Evolutionary conservation across 2,113 vertebrate species (phyloP).

Genomic region (Forbesichthys agassizii): DNA sequence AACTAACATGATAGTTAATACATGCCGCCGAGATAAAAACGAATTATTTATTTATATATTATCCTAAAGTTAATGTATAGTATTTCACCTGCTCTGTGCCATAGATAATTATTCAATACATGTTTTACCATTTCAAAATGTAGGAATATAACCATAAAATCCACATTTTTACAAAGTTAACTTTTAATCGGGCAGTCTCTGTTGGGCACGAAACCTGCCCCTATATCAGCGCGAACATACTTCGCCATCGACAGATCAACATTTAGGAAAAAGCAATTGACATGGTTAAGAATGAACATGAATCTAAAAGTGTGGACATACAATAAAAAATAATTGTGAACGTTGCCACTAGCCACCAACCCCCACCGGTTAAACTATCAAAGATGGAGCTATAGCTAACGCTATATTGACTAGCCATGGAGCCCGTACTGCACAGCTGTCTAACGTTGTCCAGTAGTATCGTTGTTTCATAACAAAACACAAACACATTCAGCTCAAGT

Average conservation of each 20-base stretch:
- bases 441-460: background rate
- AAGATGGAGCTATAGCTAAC: constrained; percentile 30
- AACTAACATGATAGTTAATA: too few species aligned
- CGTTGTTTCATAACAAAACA: constrained; percentile 9
- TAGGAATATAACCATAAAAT: too few species aligned
- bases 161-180: too few species aligned
- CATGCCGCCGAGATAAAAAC: too few species aligned
- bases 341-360: constrained; percentile 11
- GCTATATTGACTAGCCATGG: constrained; percentile 37
- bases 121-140: too few species aligned
- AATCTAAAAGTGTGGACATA: background rate
- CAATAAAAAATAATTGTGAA: background rate
- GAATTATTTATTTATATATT: too few species aligned
- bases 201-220: too few species aligned
- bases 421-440: constrained; percentile 18
- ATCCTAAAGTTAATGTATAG: too few species aligned
- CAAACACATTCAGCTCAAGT: too few species aligned
- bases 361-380: constrained; percentile 25
- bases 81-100: too few species aligned
- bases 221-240: constrained; percentile 6
- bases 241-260: background rate
- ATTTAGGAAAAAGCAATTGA: background rate
- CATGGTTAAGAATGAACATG: background rate
- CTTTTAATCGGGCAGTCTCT: too few species aligned
- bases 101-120: too few species aligned